phyloP scores from a whole-genome alignment of 2,113 vertebrate species.

The Sorex fumeus region DNA sequence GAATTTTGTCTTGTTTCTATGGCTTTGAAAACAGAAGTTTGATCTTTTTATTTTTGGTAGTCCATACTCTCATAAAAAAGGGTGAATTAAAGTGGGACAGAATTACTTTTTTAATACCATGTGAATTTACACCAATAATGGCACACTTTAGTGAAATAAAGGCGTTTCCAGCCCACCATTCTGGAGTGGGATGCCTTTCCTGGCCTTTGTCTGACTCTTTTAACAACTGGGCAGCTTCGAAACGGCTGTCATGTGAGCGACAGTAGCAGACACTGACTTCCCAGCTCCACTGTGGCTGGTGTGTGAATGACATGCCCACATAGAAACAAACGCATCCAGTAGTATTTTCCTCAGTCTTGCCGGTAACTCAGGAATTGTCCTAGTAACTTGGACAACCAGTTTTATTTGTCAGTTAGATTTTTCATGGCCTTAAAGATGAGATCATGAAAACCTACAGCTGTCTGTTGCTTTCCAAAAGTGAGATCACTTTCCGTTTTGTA shows the following conservation, averaged over 20 bases:
- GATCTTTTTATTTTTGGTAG: background rate
- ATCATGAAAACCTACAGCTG: background rate
- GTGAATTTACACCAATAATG: background rate
- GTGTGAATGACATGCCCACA: background rate
- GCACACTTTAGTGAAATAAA: background rate
- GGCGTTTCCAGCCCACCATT: fast-evolving
- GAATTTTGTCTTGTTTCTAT: slow-evolving; percentile 16
- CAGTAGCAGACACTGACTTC: background rate
- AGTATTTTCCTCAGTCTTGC: background rate
- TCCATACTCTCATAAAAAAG: background rate
- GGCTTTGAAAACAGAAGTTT: slow-evolving; percentile 57
- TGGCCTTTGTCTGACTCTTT: background rate
- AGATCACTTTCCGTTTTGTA: slow-evolving; percentile 6
- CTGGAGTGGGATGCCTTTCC: background rate
- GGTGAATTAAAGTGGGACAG: background rate
- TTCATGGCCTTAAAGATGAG: slow-evolving; percentile 20
- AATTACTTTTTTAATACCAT: background rate
- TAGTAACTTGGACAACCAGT: slow-evolving; percentile 36
- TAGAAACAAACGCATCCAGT: background rate
- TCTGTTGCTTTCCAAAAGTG: slow-evolving; percentile 29
- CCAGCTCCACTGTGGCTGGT: background rate
- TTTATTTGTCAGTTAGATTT: slow-evolving; percentile 44
- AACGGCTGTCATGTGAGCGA: background rate
- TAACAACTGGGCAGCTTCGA: background rate
- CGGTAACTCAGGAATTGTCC: slow-evolving; percentile 12